phyloP scores from a whole-genome alignment of 1,140 invertebrate species.

The Leptinotarsa lineolata region DNA sequence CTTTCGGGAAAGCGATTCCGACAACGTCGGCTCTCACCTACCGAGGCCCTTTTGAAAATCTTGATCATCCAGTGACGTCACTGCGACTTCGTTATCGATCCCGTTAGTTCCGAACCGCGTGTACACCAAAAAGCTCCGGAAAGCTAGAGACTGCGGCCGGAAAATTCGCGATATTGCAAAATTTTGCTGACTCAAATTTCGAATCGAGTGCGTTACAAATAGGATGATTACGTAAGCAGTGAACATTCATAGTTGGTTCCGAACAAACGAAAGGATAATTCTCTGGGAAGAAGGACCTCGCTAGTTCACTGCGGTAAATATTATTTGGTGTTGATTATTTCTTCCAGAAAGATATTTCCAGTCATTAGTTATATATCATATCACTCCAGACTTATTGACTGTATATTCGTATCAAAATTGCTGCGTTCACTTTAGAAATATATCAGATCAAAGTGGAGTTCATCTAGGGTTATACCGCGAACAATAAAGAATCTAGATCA shows the following conservation, averaged over 20 bases:
- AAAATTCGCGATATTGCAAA: not conserved
- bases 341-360: not conserved
- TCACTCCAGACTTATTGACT: no score
- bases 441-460: no score
- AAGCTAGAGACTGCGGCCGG: slow-evolving; percentile 38
- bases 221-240: not conserved
- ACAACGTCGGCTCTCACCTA: not conserved
- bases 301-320: slow-evolving; percentile 35
- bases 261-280: not conserved
- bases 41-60: slow-evolving; percentile 12
- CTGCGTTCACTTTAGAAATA: no score
- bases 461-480: not conserved
- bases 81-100: slow-evolving; percentile 55
- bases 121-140: slow-evolving; percentile 39
- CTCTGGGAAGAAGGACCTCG: slow-evolving; percentile 17
- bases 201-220: not conserved
- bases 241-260: not conserved
- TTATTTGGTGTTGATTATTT: slow-evolving; percentile 17
- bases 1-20: not conserved
- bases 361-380: no score
- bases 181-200: not conserved
- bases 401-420: no score
- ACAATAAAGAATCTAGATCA: slow-evolving; percentile 1
- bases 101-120: slow-evolving; percentile 41
- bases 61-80: slow-evolving; percentile 46